Evolutionary conservation across 2,797 vertebrate species (phyloP), one percentile per base, ranked within the genome.

Genomic region (Cirrhinus molitorella): DNA sequence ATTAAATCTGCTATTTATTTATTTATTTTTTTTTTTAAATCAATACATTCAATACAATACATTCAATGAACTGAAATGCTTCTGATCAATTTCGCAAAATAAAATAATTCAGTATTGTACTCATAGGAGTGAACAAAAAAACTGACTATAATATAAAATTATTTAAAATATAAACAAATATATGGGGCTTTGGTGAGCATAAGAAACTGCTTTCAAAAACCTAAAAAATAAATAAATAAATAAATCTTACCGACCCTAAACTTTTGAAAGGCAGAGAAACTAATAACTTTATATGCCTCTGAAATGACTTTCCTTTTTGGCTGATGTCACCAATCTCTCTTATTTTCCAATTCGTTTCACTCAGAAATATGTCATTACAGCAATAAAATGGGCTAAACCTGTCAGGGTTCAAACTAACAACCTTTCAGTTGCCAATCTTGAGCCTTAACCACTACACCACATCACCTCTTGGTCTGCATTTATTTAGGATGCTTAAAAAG

Each of bases 401-500:
- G 5, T 5, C 21, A 19, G 34, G 28, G 28, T 63, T 63, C 28
- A 63, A 31, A 63, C 25, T 9, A 9, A 8, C 61, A 65, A 14
- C 9, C 3, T 19, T 19, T 65, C 61, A 65, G 61, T 67, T 43
- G 21, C 65, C 37, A 67, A 2, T n/a, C 34, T 11, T 67, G 37
- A 13, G 21, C 11, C 65, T 40, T 67, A n/a, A 14, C 4, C 45
- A 72, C 70, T 21, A 51, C 28, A 34, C 47, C 49, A 37, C 51
- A 34, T 53, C 11, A 53, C 34, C 4, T 4, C 14, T 17, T 16
- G 31, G 72, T 75, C 14, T 4, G 8, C 21, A 75, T 57, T 57
- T 75, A 21, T 75, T 34, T 53, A 57, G 37, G 25, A 75, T 17
- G 31, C 53, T 61, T n/a, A 80, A 47, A 71, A 72, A 23, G 23